Percentiles rank a stretch among this genome's conserved stretches.
phyloP scores from a whole-genome alignment of 2,797 vertebrate genomes.

The Mionectes olivaceus region DNA sequence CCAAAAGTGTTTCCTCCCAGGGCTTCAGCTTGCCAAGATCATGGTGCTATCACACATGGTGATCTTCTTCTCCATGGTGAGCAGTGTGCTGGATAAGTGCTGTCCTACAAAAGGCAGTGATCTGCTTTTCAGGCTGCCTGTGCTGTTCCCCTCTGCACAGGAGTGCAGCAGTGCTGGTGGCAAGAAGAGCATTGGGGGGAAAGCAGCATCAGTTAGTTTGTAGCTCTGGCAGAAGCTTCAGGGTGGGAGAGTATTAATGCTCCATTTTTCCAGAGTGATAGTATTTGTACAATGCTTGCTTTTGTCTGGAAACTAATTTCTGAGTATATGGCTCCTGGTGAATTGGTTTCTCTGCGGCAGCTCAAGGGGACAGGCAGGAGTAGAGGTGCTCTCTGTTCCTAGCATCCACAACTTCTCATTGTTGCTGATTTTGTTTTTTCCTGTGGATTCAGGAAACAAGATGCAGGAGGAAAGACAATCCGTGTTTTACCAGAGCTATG shows the following conservation, averaged over 20 bases:
- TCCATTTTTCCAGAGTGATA: background rate
- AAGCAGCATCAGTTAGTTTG: background rate
- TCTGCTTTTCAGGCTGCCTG: background rate
- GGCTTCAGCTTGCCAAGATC: background rate
- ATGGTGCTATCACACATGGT: rapidly evolving
- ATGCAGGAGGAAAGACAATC: background rate
- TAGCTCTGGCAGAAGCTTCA: background rate
- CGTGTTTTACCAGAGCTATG: background rate
- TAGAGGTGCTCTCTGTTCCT: background rate
- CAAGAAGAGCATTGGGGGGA: background rate
- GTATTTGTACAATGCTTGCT: background rate
- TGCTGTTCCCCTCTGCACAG: background rate
- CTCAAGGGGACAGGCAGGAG: background rate
- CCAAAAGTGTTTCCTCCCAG: background rate
- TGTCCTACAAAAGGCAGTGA: background rate
- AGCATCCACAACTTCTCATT: background rate
- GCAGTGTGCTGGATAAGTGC: background rate
- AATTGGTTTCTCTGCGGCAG: background rate
- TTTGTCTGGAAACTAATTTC: background rate
- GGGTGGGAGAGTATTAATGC: background rate
- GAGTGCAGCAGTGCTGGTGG: background rate
- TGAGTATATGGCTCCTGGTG: background rate
- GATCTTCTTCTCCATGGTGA: background rate
- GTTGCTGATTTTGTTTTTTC: background rate
- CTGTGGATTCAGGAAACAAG: background rate